Conservation (phyloP, 1,140 invertebrate genomes). For the Eupristina koningsbergeri region DNA sequence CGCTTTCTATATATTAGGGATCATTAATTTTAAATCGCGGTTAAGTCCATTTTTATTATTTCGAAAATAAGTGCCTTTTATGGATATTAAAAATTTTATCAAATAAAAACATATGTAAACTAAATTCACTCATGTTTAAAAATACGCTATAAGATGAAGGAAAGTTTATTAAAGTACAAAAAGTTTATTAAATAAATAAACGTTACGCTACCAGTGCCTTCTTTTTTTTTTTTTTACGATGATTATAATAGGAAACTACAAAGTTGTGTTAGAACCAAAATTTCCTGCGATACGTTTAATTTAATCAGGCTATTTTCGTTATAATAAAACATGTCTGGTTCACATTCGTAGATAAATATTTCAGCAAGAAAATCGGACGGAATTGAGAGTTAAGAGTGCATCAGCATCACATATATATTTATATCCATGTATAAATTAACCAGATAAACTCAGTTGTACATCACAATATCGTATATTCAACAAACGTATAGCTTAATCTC, state of each 20-base stretch:
- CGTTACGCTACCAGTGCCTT: neutral
- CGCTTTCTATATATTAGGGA: neutral
- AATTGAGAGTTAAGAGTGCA: conserved; percentile 3
- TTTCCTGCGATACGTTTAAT: neutral
- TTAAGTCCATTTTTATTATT: neutral
- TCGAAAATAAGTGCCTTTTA: neutral
- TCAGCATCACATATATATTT: neutral
- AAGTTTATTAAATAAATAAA: neutral
- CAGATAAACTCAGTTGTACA: neutral
- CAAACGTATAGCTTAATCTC: neutral
- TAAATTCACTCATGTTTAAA: neutral
- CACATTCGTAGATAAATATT: neutral
- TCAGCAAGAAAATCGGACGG: neutral
- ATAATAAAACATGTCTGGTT: neutral
- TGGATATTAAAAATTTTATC: neutral
- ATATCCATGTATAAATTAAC: neutral
- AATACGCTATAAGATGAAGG: too few species aligned
- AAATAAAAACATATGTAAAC: neutral
- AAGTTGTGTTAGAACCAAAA: neutral
- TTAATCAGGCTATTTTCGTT: neutral
- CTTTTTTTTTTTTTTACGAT: neutral
- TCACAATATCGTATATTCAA: neutral
- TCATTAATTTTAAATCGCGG: neutral
- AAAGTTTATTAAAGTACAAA: too few species aligned
- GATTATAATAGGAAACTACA: neutral